A percentile compares a stretch with the other conserved stretches of the same genome.
Conservation (phyloP, 1,140 invertebrate species). For the Teleopsis dalmanni region DNA sequence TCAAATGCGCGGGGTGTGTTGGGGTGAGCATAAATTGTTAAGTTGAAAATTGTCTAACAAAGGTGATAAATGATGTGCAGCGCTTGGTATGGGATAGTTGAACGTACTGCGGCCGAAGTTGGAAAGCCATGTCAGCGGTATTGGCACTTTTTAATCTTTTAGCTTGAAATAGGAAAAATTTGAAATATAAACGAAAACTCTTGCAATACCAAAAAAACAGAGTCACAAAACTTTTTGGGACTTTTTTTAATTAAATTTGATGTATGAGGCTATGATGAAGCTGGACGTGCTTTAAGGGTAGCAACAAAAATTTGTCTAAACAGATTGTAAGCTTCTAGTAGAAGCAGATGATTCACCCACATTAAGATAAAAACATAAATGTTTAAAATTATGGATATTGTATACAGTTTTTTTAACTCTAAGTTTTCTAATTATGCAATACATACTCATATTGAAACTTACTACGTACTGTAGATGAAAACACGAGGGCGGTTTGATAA, state of each 20-base stretch:
- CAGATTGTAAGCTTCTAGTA: no score
- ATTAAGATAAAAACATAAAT: no score
- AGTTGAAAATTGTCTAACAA: slow-evolving; percentile 12
- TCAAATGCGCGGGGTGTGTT: neutral
- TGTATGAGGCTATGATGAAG: slow-evolving; percentile 27
- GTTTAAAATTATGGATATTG: no score
- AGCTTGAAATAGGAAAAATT: slow-evolving; percentile 15
- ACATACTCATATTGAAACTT: no score
- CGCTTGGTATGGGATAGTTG: no score
- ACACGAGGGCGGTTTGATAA: no score
- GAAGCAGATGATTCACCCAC: no score
- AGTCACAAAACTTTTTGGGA: neutral
- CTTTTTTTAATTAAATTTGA: slow-evolving; percentile 43
- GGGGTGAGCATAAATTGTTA: neutral
- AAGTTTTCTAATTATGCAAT: no score
- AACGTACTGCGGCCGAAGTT: neutral
- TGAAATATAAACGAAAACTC: neutral
- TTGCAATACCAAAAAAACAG: neutral
- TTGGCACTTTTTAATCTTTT: slow-evolving; percentile 41
- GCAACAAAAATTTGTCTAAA: no score
- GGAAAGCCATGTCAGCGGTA: slow-evolving; percentile 16
- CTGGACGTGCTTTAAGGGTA: no score
- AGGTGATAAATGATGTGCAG: slow-evolving; percentile 14
- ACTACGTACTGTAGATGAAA: no score
- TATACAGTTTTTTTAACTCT: no score